Percentiles rank a stretch among this genome's conserved stretches.
phyloP scores from a whole-genome alignment of 2,888 invertebrate species.

The Parelbella ahira region DNA sequence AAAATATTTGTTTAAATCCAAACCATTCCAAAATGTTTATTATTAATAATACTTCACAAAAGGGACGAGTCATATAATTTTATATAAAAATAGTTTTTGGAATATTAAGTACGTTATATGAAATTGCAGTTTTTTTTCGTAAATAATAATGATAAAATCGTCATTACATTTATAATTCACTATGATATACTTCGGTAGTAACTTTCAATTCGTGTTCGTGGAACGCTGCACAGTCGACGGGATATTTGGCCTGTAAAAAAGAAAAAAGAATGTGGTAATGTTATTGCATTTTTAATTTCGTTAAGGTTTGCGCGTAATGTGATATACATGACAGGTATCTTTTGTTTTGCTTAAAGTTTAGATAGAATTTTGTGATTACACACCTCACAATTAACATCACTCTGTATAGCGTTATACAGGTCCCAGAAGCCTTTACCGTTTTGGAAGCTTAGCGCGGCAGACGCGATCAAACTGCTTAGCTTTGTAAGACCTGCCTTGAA shows the following conservation, averaged over 20 bases:
- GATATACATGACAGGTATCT: too few species aligned
- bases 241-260: slow-evolving; percentile 81
- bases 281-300: background rate
- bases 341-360: too few species aligned
- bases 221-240: slow-evolving; percentile 88
- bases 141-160: too few species aligned
- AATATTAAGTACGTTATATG: slow-evolving; percentile 12
- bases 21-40: too few species aligned
- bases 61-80: too few species aligned
- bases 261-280: slow-evolving; percentile 9
- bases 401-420: slow-evolving; percentile 87
- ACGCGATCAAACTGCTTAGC: slow-evolving; percentile 86
- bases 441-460: slow-evolving; percentile 87
- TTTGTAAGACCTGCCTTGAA: slow-evolving; percentile 87
- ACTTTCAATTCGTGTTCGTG: slow-evolving; percentile 91
- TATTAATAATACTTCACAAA: too few species aligned
- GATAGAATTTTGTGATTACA: too few species aligned
- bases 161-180: slow-evolving; percentile 90
- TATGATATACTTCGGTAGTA: slow-evolving; percentile 90
- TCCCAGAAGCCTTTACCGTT: slow-evolving; percentile 89
- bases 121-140: too few species aligned
- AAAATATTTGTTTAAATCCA: too few species aligned
- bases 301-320: too few species aligned
- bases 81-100: too few species aligned
- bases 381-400: slow-evolving; percentile 87